Percentiles rank a stretch among this genome's conserved stretches.
Evolutionary conservation across 1,140 invertebrate species (phyloP).

Genomic region (Phortica variegata): DNA sequence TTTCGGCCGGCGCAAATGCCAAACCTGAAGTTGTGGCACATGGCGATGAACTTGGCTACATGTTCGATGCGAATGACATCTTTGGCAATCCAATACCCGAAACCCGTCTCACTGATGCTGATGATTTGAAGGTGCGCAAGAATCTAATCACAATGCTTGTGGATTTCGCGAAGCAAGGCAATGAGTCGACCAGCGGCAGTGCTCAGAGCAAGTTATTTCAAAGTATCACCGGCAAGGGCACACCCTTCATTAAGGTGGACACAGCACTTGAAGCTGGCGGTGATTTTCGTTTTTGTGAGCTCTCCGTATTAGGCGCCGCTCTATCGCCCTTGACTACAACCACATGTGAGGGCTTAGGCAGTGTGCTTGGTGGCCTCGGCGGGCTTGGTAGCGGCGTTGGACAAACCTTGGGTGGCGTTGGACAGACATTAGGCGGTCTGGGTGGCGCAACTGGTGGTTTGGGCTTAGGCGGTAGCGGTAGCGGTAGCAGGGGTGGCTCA

Average conservation of each 20-base stretch:
- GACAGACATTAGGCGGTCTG: constrained; percentile 9
- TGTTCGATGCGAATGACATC: constrained; percentile 66
- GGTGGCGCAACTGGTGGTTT: constrained; percentile 8
- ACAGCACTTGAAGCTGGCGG: constrained; percentile 56
- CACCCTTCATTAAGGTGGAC: constrained; percentile 62
- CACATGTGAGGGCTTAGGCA: constrained; percentile 54
- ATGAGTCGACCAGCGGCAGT: constrained; percentile 32
- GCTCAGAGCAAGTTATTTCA: constrained; percentile 47
- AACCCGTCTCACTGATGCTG: constrained; percentile 52
- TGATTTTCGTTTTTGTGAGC: constrained; percentile 65
- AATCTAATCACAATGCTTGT: constrained; percentile 66
- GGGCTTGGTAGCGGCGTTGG: constrained; percentile 10
- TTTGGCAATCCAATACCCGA: constrained; percentile 60
- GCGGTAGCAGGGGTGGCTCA: constrained; percentile 8
- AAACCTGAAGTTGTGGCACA: constrained; percentile 60
- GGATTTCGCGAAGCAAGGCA: constrained; percentile 62
- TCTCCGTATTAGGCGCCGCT: constrained; percentile 64
- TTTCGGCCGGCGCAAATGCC: constrained; percentile 46
- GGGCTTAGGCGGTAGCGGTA: constrained; percentile 8
- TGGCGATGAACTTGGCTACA: constrained; percentile 69
- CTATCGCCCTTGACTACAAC: constrained; percentile 59
- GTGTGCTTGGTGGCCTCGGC: constrained; percentile 28
- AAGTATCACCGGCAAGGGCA: constrained; percentile 58
- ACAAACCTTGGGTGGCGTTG: constrained; percentile 10
- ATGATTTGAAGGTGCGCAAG: constrained; percentile 64